Conservation (phyloP, 2,113 vertebrate species). For the Boulengeromyrus knoepffleri region DNA sequence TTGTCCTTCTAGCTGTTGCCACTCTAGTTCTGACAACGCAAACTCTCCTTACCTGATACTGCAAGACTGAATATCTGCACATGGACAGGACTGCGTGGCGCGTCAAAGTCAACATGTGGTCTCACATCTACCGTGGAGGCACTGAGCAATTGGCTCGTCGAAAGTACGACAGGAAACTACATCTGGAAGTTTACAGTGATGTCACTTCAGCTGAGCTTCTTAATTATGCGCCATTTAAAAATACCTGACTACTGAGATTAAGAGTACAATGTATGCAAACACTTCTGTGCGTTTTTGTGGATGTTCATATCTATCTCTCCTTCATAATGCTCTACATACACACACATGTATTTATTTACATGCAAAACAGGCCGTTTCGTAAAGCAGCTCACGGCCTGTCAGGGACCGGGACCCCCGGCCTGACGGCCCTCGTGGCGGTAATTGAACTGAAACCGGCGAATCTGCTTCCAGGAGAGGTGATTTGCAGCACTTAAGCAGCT, state of each 20-base stretch:
- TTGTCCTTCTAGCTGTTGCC: conserved; percentile 12
- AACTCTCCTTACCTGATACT: background rate
- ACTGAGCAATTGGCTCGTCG: background rate
- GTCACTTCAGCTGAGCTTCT: background rate
- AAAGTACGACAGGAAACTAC: background rate
- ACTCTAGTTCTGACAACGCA: background rate
- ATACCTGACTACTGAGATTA: background rate
- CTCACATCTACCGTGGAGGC: background rate
- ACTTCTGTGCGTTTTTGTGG: background rate
- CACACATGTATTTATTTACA: background rate
- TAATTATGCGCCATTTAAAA: background rate
- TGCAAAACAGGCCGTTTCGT: background rate
- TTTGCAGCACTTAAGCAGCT: background rate
- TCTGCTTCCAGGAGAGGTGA: background rate
- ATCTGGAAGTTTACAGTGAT: background rate
- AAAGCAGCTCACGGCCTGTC: background rate
- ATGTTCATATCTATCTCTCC: background rate
- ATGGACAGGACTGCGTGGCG: background rate
- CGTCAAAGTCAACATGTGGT: background rate
- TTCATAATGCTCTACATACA: background rate
- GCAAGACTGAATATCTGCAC: background rate
- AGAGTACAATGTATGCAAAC: background rate
- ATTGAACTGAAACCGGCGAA: background rate
- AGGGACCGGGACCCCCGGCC: background rate
- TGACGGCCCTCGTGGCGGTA: background rate